phyloP scores from a whole-genome alignment of 2,113 vertebrate species.

The Pedetes capensis region DNA sequence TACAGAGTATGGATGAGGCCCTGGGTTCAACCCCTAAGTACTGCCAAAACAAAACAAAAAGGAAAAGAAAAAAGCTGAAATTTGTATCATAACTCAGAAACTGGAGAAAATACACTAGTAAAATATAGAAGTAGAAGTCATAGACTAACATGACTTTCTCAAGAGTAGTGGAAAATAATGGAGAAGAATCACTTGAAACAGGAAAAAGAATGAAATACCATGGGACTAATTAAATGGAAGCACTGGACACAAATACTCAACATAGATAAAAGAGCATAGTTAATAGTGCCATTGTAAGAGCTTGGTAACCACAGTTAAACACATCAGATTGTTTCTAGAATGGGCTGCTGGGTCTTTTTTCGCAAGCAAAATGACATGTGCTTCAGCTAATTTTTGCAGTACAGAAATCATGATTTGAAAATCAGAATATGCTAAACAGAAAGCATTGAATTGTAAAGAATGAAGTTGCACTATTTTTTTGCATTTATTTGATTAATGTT shows the following conservation, averaged over 20 bases:
- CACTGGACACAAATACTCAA: neutral
- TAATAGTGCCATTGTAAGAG: neutral
- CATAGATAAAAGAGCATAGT: neutral
- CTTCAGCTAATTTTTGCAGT: neutral
- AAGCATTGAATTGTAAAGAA: neutral
- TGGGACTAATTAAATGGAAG: neutral
- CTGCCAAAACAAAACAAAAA: too few relatives aligned
- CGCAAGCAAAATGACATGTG: neutral
- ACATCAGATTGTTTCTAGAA: too few relatives aligned
- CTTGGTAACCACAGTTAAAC: neutral
- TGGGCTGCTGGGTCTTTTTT: too few relatives aligned
- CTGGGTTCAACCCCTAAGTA: too few relatives aligned
- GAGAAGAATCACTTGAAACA: neutral
- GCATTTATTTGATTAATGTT: too few relatives aligned
- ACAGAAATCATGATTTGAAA: neutral
- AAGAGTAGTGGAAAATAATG: neutral
- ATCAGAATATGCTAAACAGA: neutral
- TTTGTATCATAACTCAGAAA: neutral
- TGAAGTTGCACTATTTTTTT: neutral
- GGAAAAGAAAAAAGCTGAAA: too few relatives aligned
- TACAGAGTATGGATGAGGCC: too few relatives aligned
- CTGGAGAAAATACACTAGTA: neutral
- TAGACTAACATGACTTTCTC: conserved; percentile 11
- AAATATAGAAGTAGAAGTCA: neutral
- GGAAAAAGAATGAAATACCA: neutral